These are phyloP conservation scores for Diplazon laetatorius DNA, from an alignment of 2,888 invertebrate species.

Conservation along the genomic window DNA sequence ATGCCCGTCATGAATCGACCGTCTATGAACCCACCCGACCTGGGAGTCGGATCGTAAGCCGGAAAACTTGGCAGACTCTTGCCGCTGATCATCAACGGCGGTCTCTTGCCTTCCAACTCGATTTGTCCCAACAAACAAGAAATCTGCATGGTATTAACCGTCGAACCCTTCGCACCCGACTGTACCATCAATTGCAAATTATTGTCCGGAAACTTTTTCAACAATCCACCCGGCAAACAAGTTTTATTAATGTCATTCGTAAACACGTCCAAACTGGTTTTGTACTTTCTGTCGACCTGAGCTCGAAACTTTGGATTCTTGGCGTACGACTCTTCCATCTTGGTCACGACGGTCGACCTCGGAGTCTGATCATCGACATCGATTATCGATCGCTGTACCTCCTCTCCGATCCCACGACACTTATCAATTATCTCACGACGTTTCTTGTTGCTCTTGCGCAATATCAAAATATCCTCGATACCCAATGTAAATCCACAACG, in stretches of 20 bases:
- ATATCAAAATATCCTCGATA: conserved; percentile 96
- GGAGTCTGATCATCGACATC: conserved; percentile 86
- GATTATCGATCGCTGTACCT: conserved; percentile 85
- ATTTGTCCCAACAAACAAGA: conserved; percentile 99
- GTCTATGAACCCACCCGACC: conserved; percentile 98
- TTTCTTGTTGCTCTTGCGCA: conserved; percentile 88
- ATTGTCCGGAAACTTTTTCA: conserved; percentile 95
- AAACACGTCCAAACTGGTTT: conserved; percentile 90
- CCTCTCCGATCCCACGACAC: conserved; percentile 83
- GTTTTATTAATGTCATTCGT: conserved; percentile 95
- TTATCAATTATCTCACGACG: conserved; percentile 88
- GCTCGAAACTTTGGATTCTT: conserved; percentile 91
- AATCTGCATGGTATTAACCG: conserved; percentile 99
- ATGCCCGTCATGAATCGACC: conserved; percentile 99
- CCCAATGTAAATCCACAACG: conserved; percentile 97
- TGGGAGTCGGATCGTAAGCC: conserved; percentile 93
- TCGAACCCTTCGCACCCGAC: conserved; percentile 99
- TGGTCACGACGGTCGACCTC: conserved; percentile 85
- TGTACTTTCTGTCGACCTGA: conserved; percentile 92
- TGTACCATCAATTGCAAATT: conserved; percentile 99
- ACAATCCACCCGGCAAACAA: conserved; percentile 93
- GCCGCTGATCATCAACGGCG: conserved; percentile 97
- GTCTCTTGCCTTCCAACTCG: conserved; percentile 98
- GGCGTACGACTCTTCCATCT: conserved; percentile 88
- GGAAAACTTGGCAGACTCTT: conserved; percentile 96